These are phyloP conservation scores for Conomelus anceps DNA, from an alignment of 2,888 invertebrate genomes.

Conservation along the genomic window DNA sequence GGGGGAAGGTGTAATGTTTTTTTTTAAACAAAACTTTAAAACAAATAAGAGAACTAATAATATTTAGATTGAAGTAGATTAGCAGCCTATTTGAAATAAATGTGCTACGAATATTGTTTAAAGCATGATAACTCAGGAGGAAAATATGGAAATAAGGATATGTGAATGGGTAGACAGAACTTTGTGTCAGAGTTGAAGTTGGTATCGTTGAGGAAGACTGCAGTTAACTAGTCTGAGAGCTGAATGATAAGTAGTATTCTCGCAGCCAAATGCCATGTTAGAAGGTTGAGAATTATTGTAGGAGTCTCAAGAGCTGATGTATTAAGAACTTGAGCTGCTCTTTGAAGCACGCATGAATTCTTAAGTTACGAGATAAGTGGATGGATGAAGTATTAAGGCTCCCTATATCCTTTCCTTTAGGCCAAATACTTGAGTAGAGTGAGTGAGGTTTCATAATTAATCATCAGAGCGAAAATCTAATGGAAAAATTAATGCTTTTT, in stretches of 20 bases:
- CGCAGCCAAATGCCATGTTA: background rate
- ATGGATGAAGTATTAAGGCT: background rate
- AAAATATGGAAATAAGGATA: background rate
- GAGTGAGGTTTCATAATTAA: too few species aligned
- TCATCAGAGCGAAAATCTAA: too few species aligned
- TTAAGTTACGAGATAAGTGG: background rate
- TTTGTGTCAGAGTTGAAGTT: background rate
- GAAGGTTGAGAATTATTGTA: background rate
- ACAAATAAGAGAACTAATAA: too few species aligned
- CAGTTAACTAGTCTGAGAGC: background rate
- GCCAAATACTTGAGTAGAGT: background rate
- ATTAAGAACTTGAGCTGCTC: background rate
- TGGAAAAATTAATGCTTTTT: background rate
- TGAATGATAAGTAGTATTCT: background rate
- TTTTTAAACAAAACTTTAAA: too few species aligned
- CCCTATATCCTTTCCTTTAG: background rate
- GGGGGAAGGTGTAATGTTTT: too few species aligned
- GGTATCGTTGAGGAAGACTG: background rate
- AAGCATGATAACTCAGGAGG: too few species aligned
- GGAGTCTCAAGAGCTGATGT: background rate
- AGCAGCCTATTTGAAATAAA: too few species aligned
- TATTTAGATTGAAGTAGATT: too few species aligned
- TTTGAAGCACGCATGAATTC: background rate
- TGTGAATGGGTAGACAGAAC: background rate
- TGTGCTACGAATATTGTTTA: too few species aligned